These are phyloP conservation scores for Julus scanicus DNA, from an alignment of 2,888 invertebrate species.

Conservation along the genomic window DNA sequence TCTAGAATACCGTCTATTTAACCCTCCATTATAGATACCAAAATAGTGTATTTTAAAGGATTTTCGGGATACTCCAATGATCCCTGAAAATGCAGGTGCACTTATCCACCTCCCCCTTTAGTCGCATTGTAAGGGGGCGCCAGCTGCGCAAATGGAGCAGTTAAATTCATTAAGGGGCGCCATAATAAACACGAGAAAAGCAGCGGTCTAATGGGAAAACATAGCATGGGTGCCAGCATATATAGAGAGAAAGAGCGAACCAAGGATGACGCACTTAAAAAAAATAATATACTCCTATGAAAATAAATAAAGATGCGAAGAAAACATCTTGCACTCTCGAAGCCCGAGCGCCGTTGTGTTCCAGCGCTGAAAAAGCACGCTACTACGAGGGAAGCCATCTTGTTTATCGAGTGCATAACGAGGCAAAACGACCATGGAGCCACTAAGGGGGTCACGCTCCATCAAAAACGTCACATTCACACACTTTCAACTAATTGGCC, in stretches of 20 bases:
- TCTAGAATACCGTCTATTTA: background rate
- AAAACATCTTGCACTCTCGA: background rate
- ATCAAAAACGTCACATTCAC: background rate
- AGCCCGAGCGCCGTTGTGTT: background rate
- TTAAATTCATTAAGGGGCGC: constrained; percentile 30
- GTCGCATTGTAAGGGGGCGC: background rate
- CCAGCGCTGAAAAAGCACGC: background rate
- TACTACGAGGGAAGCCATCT: background rate
- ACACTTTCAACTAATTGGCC: background rate
- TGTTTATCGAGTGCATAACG: background rate
- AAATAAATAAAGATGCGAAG: constrained; percentile 10
- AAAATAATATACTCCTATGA: constrained; percentile 1
- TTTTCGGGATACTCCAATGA: background rate
- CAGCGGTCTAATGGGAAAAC: constrained; percentile 35
- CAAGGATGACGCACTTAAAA: constrained; percentile 39
- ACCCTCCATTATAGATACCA: background rate
- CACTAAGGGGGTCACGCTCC: background rate
- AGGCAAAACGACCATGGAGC: background rate
- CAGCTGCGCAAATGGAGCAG: constrained; percentile 23
- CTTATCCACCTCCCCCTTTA: background rate
- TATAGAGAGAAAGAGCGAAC: background rate
- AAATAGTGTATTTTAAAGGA: background rate
- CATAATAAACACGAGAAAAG: background rate
- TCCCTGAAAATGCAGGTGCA: background rate
- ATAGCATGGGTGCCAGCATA: constrained; percentile 24